Evolutionary conservation across 1,140 invertebrate genomes (phyloP), one percentile per base, ranked within the genome.

Genomic region (Drosophila rhopaloa): DNA sequence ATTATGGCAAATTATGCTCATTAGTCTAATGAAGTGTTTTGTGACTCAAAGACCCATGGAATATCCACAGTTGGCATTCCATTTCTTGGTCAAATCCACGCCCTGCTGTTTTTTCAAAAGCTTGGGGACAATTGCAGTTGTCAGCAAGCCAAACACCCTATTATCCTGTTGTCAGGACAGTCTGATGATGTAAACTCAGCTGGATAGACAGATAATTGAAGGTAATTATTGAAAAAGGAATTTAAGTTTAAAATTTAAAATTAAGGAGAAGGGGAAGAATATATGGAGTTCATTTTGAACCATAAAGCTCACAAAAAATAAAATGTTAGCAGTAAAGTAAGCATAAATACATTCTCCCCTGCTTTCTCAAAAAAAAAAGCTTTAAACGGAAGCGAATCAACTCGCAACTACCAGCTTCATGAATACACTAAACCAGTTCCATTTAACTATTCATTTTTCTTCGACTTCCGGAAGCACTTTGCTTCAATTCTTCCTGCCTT

Each of bases 11-110:
- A 83, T 88, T 88, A 83, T 83, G 76, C 79, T 86, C 83, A 88
- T 86, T 88, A 86, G 76, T 86, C 57, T 86, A 86, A 86, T 88
- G 71, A 86, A 83, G 84, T 88, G 79, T 89, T 88, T 73, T 70
- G 78, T 77, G 68, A 66, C 65, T 53, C 56, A 62, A 62, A 55
- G 56, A 61, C 40, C 16, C 38, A 3, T n/a, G 50, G 41, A 50
- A 62, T 63, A 72, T 13, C 1, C 27, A n/a, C 71, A 40, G 48
- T 32, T 16, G 48, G n/a, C 29, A 24, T 27, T 50, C 2, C 43
- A 38, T 14, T 38, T 48, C 56, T 48, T 19, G 5, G 57, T 27
- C 48, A 44, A 35, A 47, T 14, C 35, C 82, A 74, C 83, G 60
- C 78, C 82, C 75, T 48, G 54, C 73, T 76, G 71, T 57, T 48